Base-by-base conservation (phyloP, 2,888 invertebrate species). In the Oxytorus armatus region DNA sequence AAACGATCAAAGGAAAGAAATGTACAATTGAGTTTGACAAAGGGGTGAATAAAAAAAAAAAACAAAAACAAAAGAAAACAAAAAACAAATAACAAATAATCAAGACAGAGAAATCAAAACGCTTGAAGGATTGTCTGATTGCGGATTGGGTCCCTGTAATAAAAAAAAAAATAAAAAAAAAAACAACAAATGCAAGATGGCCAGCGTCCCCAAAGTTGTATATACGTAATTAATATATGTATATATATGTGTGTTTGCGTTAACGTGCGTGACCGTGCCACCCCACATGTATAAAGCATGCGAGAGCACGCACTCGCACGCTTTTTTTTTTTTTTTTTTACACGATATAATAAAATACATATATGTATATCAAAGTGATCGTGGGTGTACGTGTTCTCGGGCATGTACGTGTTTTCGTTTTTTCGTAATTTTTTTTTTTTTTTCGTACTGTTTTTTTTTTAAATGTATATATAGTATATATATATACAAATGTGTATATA, bases 141-240 rank as follows among this genome's bases (percentile, higher is more conserved):
- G 90, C 91, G 91, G 90, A 91, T 89, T 90, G 68, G 91, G 91
- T 91, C 90, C 91, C 91, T 92, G 92, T 91, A 90, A 73, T 51
- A 23, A 72, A 72, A 61, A n/a, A n/a, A n/a, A n/a, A n/a, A n/a
- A n/a, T n/a, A n/a, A n/a, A n/a, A n/a, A n/a, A n/a, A n/a, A n/a
- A n/a, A n/a, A n/a, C n/a, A n/a, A n/a, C n/a, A n/a, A 92, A 91
- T 92, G 92, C 90, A 91, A 91, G 88, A 92, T 91, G 91, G 91
- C 91, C 91, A 91, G 91, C 91, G 90, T 91, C 91, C 91, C 91
- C 91, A 91, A 91, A 92, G 91, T 90, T 89, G 90, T 90, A 89
- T 89, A 90, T 86, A 86, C 86, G 86, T 86, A 87, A 88, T 88
- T 84, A 82, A 84, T 79, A 77, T 85, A 77, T 81, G 76, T 57